phyloP scores from a whole-genome alignment of 2,888 invertebrate genomes.

The Fragum sueziense region DNA sequence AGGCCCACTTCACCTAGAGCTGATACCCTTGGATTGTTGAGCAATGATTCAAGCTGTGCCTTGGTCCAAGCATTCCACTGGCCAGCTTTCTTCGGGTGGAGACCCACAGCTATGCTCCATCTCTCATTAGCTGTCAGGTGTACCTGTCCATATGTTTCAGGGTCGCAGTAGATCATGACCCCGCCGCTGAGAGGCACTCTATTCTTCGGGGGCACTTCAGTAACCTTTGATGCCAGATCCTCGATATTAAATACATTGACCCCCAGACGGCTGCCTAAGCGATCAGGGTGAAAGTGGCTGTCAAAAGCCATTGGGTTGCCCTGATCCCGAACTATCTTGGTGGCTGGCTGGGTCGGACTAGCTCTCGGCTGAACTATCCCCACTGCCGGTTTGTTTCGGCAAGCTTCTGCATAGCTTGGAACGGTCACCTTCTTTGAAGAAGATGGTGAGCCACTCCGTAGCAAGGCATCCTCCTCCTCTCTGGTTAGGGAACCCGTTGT shows the following conservation, averaged over 20 bases:
- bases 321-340: too few relatives aligned
- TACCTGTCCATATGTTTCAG: neutral
- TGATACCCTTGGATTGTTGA: neutral
- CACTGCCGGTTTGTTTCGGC: neutral
- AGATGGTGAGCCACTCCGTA: neutral
- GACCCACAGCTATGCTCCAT: neutral
- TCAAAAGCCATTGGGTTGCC: conserved; percentile 6
- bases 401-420: neutral
- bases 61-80: neutral
- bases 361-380: neutral
- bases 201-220: neutral
- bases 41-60: neutral
- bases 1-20: neutral
- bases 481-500: neutral
- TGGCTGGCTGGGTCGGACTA: neutral
- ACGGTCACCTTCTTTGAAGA: neutral
- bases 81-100: neutral
- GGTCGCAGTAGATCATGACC: conserved; percentile 5
- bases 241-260: neutral
- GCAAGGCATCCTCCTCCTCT: conserved; percentile 6
- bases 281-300: conserved; percentile 4
- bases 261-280: neutral
- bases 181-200: neutral
- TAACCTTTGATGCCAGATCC: neutral
- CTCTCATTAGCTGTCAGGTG: neutral